phyloP scores from a whole-genome alignment of 2,888 invertebrate species.

The Synanthedon vespiformis region DNA sequence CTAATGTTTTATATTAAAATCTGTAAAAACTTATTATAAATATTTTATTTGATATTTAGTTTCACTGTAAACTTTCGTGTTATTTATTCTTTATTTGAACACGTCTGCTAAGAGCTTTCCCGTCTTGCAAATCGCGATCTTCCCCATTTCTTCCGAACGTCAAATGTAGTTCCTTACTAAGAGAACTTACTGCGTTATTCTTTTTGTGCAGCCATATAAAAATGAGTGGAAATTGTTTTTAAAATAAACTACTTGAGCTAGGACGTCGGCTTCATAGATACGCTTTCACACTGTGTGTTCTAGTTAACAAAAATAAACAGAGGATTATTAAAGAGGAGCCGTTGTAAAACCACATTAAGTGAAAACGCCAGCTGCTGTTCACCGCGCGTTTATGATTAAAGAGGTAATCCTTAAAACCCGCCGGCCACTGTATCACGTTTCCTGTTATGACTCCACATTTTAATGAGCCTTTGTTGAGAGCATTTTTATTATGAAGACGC shows the following conservation, averaged over 20 bases:
- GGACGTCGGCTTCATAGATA: too few relatives aligned
- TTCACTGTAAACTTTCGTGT: too few relatives aligned
- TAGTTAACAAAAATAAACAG: constrained; percentile 58
- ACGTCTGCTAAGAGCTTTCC: too few relatives aligned
- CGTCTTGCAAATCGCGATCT: too few relatives aligned
- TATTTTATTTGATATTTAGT: too few relatives aligned
- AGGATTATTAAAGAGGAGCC: constrained; percentile 61
- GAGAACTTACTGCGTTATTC: too few relatives aligned
- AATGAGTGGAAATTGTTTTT: not conserved
- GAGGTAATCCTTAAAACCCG: constrained; percentile 44
- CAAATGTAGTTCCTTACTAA: too few relatives aligned
- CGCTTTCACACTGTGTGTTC: constrained; percentile 41
- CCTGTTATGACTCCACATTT: constrained; percentile 68
- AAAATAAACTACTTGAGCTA: constrained; percentile 14
- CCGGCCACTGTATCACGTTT: constrained; percentile 60
- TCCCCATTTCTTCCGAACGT: too few relatives aligned
- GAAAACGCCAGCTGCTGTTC: constrained; percentile 56
- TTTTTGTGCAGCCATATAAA: not conserved
- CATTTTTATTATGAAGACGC: constrained; percentile 50
- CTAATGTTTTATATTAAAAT: too few relatives aligned
- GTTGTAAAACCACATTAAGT: constrained; percentile 62
- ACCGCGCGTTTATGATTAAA: constrained; percentile 63
- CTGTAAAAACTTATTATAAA: too few relatives aligned
- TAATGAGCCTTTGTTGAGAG: constrained; percentile 55
- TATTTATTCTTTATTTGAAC: too few relatives aligned